Percentiles rank a stretch among this genome's conserved stretches.
Evolutionary conservation across 2,888 invertebrate species (phyloP).

Genomic region (Ceraclea dissimilis): DNA sequence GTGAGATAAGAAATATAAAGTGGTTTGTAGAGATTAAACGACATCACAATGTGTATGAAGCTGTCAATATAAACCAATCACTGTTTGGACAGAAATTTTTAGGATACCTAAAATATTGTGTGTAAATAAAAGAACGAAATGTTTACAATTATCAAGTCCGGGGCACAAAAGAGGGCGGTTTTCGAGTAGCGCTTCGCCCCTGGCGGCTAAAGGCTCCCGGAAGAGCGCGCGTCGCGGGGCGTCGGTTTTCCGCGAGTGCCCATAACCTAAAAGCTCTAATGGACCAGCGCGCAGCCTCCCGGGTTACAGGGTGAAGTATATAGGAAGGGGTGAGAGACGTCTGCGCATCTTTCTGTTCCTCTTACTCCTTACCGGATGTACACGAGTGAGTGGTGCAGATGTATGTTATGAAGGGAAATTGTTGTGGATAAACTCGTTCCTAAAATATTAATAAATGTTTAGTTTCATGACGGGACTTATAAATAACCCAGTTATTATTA

Average conservation of each 20-base stretch:
- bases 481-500: neutral
- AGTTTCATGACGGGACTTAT: slow-evolving; percentile 1
- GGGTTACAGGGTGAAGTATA: slow-evolving; percentile 2
- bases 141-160: neutral
- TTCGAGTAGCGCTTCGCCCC: neutral
- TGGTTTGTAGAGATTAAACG: neutral
- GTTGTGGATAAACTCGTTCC: slow-evolving; percentile 1
- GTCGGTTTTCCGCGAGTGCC: slow-evolving; percentile 19
- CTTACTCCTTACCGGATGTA: neutral
- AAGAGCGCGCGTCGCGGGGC: slow-evolving; percentile 17
- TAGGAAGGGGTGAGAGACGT: slow-evolving; percentile 1
- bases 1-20: neutral
- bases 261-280: slow-evolving; percentile 31
- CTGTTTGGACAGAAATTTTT: neutral
- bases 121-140: neutral
- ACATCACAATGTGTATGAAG: neutral
- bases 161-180: slow-evolving; percentile 2
- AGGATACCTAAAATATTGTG: neutral
- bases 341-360: slow-evolving; percentile 8
- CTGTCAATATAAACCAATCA: neutral
- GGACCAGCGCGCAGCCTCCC: slow-evolving; percentile 44
- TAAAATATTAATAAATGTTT: slow-evolving; percentile 1
- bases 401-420: neutral
- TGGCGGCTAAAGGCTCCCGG: slow-evolving; percentile 5
- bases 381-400: neutral